Evolutionary conservation across 2,888 invertebrate genomes (phyloP), one percentile per base, ranked within the genome.

Genomic region (Apamea monoglypha): DNA sequence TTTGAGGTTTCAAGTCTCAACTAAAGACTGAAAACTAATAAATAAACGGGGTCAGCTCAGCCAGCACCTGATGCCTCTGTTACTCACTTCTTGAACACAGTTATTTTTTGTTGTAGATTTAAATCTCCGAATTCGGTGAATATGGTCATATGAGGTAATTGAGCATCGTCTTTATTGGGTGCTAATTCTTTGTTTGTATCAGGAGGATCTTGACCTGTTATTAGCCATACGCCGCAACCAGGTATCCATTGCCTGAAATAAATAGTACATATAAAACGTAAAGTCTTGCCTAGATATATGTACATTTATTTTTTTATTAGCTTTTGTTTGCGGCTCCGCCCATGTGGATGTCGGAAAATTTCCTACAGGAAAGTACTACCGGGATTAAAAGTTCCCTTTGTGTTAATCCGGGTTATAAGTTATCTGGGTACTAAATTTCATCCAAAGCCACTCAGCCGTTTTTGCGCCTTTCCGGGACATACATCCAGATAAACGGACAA

Each of bases 41-140:
- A 81, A 80, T 40, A 66, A n/a, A 64, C 1, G 5, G 40, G 53
- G 53, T 7, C 56, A 73, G 44, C 32, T 16, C 25, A 75, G 16
- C 29, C 18, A 21, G 40, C 25, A 32, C 29, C 18, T 29, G 14
- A 29, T 53, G 47, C 5, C 29, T 66, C 1, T 18, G n/a, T 21
- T 69, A 85, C 89, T 83, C 84, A 98, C 94, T 97, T 95, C 89
- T 97, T 97, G 90, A 98, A 98, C 4, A 98, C 92, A 18, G 97
- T 96, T 25, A 98, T 90, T 90, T 98, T 97, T 92, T 98, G 97
- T 69, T 93, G 90, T 0, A 98, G 97, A 69, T 92, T 97, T 14
- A 98, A 95, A 89, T 98, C 98, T 0, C 98, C 97, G 92, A 98
- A 98, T 92, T 97, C 97, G 0, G 98, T 98, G 91, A 97, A 98